Conservation (phyloP, 2,797 vertebrate species). For the Sebastes diploproa region DNA sequence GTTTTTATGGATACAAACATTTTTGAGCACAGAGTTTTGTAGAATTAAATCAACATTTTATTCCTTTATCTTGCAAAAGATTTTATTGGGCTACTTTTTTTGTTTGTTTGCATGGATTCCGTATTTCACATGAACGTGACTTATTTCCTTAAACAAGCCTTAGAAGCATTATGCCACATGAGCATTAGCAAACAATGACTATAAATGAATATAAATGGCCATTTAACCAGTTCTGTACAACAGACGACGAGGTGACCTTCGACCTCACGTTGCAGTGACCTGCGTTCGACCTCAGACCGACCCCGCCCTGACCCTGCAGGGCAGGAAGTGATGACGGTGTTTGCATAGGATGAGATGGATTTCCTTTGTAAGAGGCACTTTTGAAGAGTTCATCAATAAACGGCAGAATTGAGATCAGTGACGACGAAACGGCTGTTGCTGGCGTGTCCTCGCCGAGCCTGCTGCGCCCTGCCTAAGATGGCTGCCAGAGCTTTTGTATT, state of each 20-base stretch:
- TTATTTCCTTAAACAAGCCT: conserved; percentile 15
- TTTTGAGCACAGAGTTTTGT: neutral
- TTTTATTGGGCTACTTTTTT: neutral
- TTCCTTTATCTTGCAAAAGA: neutral
- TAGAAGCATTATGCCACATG: neutral
- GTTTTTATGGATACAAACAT: neutral
- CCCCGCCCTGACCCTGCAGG: conserved; percentile 13
- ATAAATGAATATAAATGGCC: conserved; percentile 28
- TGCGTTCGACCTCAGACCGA: conserved; percentile 20
- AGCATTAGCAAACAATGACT: conserved; percentile 16
- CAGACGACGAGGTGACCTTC: conserved; percentile 24
- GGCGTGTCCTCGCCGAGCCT: neutral
- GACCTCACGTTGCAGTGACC: conserved; percentile 25
- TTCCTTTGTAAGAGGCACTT: neutral
- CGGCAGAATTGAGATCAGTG: neutral
- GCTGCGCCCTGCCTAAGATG: conserved; percentile 21
- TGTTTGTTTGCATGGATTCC: neutral
- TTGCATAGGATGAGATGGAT: neutral
- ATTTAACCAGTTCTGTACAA: conserved; percentile 37
- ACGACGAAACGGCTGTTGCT: neutral
- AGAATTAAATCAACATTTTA: neutral
- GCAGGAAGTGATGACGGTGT: conserved; percentile 35
- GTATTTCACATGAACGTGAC: neutral
- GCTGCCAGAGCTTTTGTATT: neutral
- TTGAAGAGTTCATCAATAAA: conserved; percentile 6